These are phyloP conservation scores for Tetranychus piercei DNA, from an alignment of 2,888 invertebrate species.

Conservation along the genomic window DNA sequence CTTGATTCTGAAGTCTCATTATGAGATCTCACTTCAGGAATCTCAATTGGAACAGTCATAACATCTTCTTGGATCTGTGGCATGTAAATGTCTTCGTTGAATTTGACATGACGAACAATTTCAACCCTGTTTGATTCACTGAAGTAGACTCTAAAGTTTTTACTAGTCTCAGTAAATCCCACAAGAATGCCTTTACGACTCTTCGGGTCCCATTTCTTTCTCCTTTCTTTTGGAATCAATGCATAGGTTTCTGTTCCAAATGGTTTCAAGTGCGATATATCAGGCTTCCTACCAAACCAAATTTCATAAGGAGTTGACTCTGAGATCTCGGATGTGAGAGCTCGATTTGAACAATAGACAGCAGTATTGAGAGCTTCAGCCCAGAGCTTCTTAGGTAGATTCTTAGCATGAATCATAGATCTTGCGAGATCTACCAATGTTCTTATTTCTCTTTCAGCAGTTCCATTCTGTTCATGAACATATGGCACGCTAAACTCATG, in stretches of 20 bases:
- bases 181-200: constrained; percentile 2
- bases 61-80: background rate
- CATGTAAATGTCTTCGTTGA: background rate
- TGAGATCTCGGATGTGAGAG: background rate
- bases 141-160: constrained; percentile 10
- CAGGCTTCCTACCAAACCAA: constrained; percentile 10
- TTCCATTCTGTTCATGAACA: constrained; percentile 13
- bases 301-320: constrained; percentile 8
- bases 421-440: constrained; percentile 4
- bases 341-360: constrained; percentile 3
- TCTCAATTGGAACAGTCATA: background rate
- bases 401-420: background rate
- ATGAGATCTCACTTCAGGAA: background rate
- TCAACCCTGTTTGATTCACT: background rate
- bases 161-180: constrained; percentile 5
- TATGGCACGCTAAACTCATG: constrained; percentile 9
- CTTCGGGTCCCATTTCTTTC: background rate
- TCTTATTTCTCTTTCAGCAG: constrained; percentile 3
- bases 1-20: background rate
- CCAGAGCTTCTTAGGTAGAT: background rate
- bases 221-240: background rate
- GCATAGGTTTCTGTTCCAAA: constrained; percentile 6
- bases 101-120: background rate
- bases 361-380: constrained; percentile 3
- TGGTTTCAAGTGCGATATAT: background rate